A percentile compares a stretch with the other conserved stretches of the same genome.
These are phyloP conservation scores for Scomber japonicus DNA, from an alignment of 2,113 vertebrate species.

Conservation along the genomic window DNA sequence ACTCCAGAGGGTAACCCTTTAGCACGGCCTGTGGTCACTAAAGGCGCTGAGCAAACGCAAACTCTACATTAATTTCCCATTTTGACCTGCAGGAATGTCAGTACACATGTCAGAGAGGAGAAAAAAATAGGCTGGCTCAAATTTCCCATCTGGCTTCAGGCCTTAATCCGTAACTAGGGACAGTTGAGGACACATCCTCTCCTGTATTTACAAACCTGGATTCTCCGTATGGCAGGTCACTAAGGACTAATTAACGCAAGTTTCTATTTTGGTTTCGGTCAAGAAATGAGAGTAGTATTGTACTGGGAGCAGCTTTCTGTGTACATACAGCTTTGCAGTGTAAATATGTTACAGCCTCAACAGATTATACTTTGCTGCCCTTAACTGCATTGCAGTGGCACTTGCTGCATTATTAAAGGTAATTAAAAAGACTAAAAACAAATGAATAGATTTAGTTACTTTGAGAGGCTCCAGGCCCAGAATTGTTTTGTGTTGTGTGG, in stretches of 20 bases:
- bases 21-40: slow-evolving; percentile 31
- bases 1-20: slow-evolving; percentile 39
- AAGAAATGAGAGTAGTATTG: slow-evolving; percentile 49
- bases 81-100: slow-evolving; percentile 59
- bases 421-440: slow-evolving; percentile 19
- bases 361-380: slow-evolving; percentile 29
- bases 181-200: slow-evolving; percentile 54
- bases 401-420: slow-evolving; percentile 27
- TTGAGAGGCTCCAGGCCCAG: neutral
- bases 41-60: slow-evolving; percentile 40
- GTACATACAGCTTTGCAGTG: slow-evolving; percentile 56
- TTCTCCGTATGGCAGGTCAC: slow-evolving; percentile 53
- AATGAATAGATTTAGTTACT: neutral
- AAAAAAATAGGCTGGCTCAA: slow-evolving; percentile 33
- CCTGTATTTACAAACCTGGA: slow-evolving; percentile 65
- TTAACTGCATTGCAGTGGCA: neutral
- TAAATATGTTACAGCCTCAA: slow-evolving; percentile 54
- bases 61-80: slow-evolving; percentile 25
- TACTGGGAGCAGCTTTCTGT: slow-evolving; percentile 49
- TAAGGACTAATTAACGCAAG: slow-evolving; percentile 74
- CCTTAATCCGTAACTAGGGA: slow-evolving; percentile 59
- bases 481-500: slow-evolving; percentile 1
- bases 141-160: slow-evolving; percentile 53
- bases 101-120: slow-evolving; percentile 17
- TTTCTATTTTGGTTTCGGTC: slow-evolving; percentile 69